Conservation (phyloP, 2,113 vertebrate species). For the Arenaria interpres region DNA sequence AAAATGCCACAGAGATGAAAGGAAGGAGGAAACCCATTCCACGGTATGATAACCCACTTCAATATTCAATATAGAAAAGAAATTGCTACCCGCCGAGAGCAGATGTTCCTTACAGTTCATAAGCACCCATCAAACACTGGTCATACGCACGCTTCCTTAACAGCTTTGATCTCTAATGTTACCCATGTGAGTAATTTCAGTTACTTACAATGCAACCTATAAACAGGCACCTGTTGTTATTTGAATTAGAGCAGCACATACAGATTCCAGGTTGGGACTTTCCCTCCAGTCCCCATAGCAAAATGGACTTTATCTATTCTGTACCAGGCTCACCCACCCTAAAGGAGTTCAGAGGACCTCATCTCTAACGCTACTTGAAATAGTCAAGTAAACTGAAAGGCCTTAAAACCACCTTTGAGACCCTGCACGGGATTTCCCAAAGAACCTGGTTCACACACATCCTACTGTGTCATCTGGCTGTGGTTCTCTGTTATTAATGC, state of each 20-base stretch:
- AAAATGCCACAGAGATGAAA: slow-evolving; percentile 18
- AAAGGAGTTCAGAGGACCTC: neutral
- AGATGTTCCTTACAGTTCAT: slow-evolving; percentile 30
- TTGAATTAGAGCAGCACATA: neutral
- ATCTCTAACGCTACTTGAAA: neutral
- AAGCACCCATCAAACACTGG: neutral
- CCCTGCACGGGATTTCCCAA: neutral
- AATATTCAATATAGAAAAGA: slow-evolving; percentile 4
- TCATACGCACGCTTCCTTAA: neutral
- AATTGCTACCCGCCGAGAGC: slow-evolving; percentile 33
- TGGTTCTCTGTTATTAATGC: neutral
- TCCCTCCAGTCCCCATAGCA: neutral
- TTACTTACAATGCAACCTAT: neutral
- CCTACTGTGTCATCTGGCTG: neutral
- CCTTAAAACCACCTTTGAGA: neutral
- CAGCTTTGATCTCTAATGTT: slow-evolving; percentile 40
- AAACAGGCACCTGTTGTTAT: neutral
- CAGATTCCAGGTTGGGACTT: neutral
- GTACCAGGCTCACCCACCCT: neutral
- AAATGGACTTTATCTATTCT: neutral
- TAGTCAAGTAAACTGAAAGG: neutral
- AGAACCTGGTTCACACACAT: neutral
- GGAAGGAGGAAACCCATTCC: slow-evolving; percentile 26
- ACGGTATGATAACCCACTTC: neutral
- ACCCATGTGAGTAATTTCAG: neutral